A percentile compares a stretch with the other conserved stretches of the same genome.
These are phyloP conservation scores for Pimephales promelas DNA, from an alignment of 2,113 vertebrate species.

Conservation along the genomic window DNA sequence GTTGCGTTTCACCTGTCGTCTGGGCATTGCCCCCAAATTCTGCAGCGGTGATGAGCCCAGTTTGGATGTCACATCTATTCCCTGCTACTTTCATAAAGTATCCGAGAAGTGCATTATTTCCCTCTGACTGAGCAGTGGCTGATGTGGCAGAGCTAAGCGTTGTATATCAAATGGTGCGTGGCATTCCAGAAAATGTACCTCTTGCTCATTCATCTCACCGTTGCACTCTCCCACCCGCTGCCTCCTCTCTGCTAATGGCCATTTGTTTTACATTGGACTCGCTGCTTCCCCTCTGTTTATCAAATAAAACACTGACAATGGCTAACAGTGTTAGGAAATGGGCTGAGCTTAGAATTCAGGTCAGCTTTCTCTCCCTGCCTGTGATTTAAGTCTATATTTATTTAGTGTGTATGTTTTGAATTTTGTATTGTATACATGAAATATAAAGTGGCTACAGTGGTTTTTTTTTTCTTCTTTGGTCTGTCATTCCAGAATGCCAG, in stretches of 20 bases:
- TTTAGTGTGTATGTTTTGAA: not conserved
- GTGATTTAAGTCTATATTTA: not conserved
- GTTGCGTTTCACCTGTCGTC: conserved; percentile 55
- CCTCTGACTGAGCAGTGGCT: conserved; percentile 32
- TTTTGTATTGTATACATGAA: not conserved
- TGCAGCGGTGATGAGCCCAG: conserved; percentile 62
- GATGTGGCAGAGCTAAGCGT: conserved; percentile 10
- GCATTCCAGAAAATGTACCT: not conserved
- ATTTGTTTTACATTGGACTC: conserved; percentile 37
- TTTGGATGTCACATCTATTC: conserved; percentile 41
- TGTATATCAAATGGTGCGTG: conserved; percentile 18
- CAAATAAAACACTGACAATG: conserved; percentile 25
- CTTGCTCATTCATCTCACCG: conserved; percentile 36
- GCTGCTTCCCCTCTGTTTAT: conserved; percentile 28
- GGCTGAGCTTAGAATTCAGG: conserved; percentile 20
- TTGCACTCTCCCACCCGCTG: not conserved
- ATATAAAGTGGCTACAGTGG: not conserved
- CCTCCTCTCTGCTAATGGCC: conserved; percentile 39
- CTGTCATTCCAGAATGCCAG: conserved; percentile 86
- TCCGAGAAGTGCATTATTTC: conserved; percentile 4
- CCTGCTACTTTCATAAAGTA: conserved; percentile 28
- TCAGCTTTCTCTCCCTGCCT: conserved; percentile 31
- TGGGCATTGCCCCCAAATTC: conserved; percentile 58
- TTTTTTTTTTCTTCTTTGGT: not conserved
- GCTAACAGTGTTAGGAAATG: conserved; percentile 24